Conservation (phyloP, 2,888 invertebrate species). For the Hirtodrosophila trivittata region DNA sequence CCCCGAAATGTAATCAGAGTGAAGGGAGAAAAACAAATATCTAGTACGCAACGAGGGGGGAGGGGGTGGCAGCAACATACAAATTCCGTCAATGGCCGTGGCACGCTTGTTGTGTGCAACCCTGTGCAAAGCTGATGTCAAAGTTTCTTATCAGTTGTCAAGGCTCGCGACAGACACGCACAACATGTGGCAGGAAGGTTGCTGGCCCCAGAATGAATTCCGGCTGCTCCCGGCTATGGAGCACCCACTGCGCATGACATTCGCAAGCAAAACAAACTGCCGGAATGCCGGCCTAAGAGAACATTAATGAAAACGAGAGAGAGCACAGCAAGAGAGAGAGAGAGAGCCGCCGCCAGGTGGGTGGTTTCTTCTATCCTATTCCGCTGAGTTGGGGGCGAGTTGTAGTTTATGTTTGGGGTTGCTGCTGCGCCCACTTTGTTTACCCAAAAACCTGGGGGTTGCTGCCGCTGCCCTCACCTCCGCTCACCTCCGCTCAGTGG, state of each 20-base stretch:
- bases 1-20: background rate
- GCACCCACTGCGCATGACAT: constrained; percentile 59
- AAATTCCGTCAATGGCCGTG: constrained; percentile 70
- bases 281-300: constrained; percentile 55
- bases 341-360: constrained; percentile 23
- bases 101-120: constrained; percentile 55
- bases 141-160: constrained; percentile 80
- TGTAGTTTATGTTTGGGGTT: constrained; percentile 61
- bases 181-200: constrained; percentile 78
- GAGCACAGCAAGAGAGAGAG: constrained; percentile 11
- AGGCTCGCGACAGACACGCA: constrained; percentile 65
- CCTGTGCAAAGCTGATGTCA: constrained; percentile 66
- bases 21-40: constrained; percentile 31
- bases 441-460: background rate
- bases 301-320: background rate
- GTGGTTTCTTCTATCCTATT: constrained; percentile 38
- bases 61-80: constrained; percentile 22
- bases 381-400: constrained; percentile 7
- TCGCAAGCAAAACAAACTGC: constrained; percentile 48
- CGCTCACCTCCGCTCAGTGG: constrained; percentile 1
- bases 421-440: constrained; percentile 33
- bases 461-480: constrained; percentile 1
- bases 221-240: constrained; percentile 63
- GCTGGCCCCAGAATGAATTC: constrained; percentile 45
- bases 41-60: constrained; percentile 25